phyloP scores from a whole-genome alignment of 2,113 vertebrate genomes.

The Zosterops pallidus region DNA sequence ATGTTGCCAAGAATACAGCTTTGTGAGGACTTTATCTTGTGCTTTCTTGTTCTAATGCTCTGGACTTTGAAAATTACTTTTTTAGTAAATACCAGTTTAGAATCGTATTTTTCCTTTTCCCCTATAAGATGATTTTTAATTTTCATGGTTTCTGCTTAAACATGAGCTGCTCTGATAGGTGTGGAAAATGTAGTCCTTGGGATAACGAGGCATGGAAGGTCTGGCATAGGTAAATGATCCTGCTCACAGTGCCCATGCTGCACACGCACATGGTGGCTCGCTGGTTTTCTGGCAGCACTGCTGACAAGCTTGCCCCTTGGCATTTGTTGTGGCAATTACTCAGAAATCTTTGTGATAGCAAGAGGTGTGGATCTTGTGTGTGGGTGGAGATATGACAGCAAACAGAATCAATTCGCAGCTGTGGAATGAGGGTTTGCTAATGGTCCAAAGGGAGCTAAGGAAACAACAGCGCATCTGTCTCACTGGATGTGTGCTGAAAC shows the following conservation, averaged over 20 bases:
- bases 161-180: background rate
- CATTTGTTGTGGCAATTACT: background rate
- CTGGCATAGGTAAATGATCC: background rate
- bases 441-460: background rate
- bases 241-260: background rate
- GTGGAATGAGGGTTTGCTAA: background rate
- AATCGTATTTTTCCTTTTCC: background rate
- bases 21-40: background rate
- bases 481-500: background rate
- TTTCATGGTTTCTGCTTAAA: background rate
- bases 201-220: background rate
- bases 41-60: background rate
- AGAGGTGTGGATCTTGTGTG: background rate
- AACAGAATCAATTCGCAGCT: background rate
- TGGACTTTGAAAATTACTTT: background rate
- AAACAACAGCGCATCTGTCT: background rate
- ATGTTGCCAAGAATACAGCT: rapidly evolving
- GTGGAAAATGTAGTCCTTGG: background rate
- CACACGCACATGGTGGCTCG: rapidly evolving
- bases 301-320: background rate
- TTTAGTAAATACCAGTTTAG: background rate
- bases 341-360: background rate
- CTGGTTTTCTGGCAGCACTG: background rate
- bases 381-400: rapidly evolving
- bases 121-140: background rate